phyloP scores from a whole-genome alignment of 2,113 vertebrate species.

The Seriola rivoliana region DNA sequence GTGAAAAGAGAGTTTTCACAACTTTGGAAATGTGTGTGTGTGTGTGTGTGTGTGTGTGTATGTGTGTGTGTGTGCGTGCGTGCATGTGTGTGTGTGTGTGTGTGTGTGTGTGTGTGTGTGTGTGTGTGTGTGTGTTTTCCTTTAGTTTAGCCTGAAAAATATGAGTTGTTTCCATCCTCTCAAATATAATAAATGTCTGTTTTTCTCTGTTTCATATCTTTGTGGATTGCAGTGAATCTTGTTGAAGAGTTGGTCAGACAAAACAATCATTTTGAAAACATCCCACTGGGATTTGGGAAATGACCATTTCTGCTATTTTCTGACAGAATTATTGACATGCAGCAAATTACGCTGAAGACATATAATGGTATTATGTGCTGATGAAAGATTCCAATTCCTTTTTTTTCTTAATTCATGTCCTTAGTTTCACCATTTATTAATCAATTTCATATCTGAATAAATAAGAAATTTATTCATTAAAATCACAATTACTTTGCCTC shows the following conservation, averaged over 20 bases:
- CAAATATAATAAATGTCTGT: no score
- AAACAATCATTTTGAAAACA: neutral
- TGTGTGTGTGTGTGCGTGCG: conserved; percentile 24
- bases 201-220: no score
- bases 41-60: conserved; percentile 19
- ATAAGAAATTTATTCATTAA: no score
- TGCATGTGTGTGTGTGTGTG: neutral
- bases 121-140: conserved; percentile 25
- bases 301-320: no score
- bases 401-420: neutral
- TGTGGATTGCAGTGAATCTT: no score
- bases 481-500: no score
- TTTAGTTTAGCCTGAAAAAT: neutral
- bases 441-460: neutral
- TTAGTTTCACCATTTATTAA: neutral
- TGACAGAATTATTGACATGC: neutral
- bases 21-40: conserved; percentile 22
- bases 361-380: neutral
- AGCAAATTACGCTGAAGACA: neutral
- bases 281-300: neutral
- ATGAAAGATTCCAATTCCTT: neutral
- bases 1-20: conserved; percentile 57
- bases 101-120: conserved; percentile 10
- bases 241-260: neutral
- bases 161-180: neutral